phyloP scores from a whole-genome alignment of 2,888 invertebrate genomes.

The Cerceris ruficornis region DNA sequence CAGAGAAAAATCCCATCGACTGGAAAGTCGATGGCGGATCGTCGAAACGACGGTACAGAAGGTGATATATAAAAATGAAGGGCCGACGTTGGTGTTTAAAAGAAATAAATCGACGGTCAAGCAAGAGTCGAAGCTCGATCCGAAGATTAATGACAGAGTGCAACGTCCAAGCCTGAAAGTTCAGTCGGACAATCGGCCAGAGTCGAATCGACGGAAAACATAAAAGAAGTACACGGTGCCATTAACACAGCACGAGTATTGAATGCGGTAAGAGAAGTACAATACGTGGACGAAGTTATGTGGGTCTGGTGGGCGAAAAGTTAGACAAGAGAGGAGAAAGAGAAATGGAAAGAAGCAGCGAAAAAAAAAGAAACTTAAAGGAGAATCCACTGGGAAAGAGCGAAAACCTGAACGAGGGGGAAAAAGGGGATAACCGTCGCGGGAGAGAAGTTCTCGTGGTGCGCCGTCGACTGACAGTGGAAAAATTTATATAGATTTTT shows the following conservation, averaged over 20 bases:
- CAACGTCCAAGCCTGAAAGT: slow-evolving; percentile 29
- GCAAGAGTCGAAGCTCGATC: slow-evolving; percentile 17
- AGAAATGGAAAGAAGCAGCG: neutral
- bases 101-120: slow-evolving; percentile 21
- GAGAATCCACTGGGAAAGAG: too few relatives aligned
- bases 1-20: neutral
- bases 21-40: neutral
- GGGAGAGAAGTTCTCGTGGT: slow-evolving; percentile 27
- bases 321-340: neutral
- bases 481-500: slow-evolving; percentile 53
- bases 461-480: slow-evolving; percentile 37
- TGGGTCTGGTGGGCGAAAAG: neutral
- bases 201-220: slow-evolving; percentile 37
- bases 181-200: slow-evolving; percentile 31
- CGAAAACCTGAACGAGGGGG: too few relatives aligned
- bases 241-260: slow-evolving; percentile 30
- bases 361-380: slow-evolving; percentile 10
- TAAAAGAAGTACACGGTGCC: slow-evolving; percentile 24
- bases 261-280: slow-evolving; percentile 16
- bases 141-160: slow-evolving; percentile 27
- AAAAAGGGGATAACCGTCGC: neutral
- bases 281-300: slow-evolving; percentile 7
- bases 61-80: slow-evolving; percentile 9
- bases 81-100: neutral
- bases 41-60: neutral